These are phyloP conservation scores for Sthenelais limicola DNA, from an alignment of 2,888 invertebrate genomes.

Conservation along the genomic window DNA sequence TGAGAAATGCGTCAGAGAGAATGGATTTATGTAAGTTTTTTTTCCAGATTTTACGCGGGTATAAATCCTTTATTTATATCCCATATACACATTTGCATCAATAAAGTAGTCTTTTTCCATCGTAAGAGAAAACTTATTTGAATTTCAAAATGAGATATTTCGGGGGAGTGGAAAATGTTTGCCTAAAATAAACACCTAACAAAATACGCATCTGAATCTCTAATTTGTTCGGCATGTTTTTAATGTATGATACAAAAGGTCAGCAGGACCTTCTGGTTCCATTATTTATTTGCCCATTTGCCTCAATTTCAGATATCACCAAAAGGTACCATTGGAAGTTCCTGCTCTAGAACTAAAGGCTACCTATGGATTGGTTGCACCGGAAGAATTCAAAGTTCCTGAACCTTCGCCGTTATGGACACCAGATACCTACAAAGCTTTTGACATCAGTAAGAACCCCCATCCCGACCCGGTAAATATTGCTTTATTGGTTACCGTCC, in stretches of 20 bases:
- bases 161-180: no score
- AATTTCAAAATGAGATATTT: no score
- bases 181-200: no score
- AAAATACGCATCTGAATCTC: no score
- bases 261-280: neutral
- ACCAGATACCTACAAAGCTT: conserved; percentile 67
- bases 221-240: no score
- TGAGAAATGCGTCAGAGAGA: conserved; percentile 79
- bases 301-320: conserved; percentile 77
- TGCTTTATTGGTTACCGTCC: no score
- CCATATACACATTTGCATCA: no score
- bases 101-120: no score
- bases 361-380: conserved; percentile 78
- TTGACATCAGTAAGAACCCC: conserved; percentile 65
- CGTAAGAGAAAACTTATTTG: no score
- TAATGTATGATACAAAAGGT: neutral
- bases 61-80: no score
- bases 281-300: no score
- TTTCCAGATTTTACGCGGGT: no score
- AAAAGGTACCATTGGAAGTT: conserved; percentile 76
- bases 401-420: conserved; percentile 75
- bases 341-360: conserved; percentile 77
- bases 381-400: conserved; percentile 76
- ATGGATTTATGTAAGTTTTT: conserved; percentile 78
- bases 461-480: conserved; percentile 52